phyloP scores from a whole-genome alignment of 2,797 vertebrate genomes.

The Nannoperca obscura region DNA sequence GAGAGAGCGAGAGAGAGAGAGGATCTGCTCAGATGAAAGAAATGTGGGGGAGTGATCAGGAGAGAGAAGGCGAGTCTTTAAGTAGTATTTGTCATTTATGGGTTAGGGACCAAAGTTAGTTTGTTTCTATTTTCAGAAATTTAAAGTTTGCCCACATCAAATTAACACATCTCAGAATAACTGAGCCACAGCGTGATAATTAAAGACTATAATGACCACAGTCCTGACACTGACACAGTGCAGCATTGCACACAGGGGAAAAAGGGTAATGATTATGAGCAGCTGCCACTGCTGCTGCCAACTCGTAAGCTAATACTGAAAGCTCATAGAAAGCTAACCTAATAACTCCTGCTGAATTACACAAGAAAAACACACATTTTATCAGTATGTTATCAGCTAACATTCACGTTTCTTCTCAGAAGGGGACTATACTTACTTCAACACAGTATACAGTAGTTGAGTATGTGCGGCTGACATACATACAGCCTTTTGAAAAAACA shows the following conservation, averaged over 20 bases:
- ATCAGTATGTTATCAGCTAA: background rate
- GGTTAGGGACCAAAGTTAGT: slow-evolving; percentile 20
- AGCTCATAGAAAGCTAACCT: background rate
- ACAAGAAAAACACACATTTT: background rate
- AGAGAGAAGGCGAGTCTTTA: slow-evolving; percentile 20
- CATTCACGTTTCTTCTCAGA: background rate
- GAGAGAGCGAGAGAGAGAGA: slow-evolving; percentile 40
- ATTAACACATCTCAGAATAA: slow-evolving; percentile 18
- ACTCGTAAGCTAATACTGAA: slow-evolving; percentile 5
- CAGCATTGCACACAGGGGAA: background rate
- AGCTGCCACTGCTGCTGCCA: slow-evolving; percentile 9
- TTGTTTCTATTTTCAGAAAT: slow-evolving; percentile 48
- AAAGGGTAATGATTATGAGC: background rate
- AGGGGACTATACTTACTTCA: background rate
- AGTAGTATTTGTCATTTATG: slow-evolving; percentile 30
- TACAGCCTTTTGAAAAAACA: background rate
- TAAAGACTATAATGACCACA: slow-evolving; percentile 16
- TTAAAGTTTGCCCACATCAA: slow-evolving; percentile 24
- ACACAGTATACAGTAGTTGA: background rate
- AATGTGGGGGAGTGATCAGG: slow-evolving; percentile 54
- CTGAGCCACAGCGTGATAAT: slow-evolving; percentile 10
- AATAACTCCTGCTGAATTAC: background rate
- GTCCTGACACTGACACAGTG: slow-evolving; percentile 18
- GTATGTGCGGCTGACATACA: background rate
- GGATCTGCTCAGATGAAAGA: slow-evolving; percentile 50